Conservation (phyloP, 2,888 invertebrate species). For the Trachelus troglodyta region DNA sequence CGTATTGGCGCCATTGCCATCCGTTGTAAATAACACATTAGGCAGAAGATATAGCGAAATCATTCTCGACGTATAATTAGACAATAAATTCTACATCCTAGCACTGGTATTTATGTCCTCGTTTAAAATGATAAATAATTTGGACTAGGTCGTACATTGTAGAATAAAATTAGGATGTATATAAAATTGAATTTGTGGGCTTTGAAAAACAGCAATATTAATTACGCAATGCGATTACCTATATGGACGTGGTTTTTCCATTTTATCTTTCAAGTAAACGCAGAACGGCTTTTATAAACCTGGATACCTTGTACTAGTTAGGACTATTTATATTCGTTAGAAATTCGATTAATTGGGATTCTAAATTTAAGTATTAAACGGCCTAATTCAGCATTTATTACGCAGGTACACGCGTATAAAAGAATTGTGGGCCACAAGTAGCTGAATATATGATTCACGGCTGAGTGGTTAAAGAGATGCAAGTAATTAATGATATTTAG, state of each 20-base stretch:
- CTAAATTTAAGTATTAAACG: background rate
- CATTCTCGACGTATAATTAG: background rate
- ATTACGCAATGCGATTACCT: background rate
- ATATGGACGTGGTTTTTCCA: background rate
- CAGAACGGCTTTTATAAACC: background rate
- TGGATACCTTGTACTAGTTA: background rate
- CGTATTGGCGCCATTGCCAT: background rate
- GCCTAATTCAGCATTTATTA: too few relatives aligned
- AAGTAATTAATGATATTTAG: too few relatives aligned
- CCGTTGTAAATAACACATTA: background rate
- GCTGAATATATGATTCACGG: too few relatives aligned
- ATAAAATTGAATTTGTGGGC: background rate
- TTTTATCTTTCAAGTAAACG: background rate
- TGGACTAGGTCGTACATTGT: background rate
- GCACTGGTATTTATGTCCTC: too few relatives aligned
- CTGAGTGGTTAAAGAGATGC: background rate
- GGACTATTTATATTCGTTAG: background rate
- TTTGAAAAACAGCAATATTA: background rate
- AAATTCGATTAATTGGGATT: background rate
- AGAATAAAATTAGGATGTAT: too few relatives aligned
- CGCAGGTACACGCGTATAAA: too few relatives aligned
- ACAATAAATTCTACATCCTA: background rate
- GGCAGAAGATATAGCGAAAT: background rate
- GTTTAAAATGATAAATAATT: background rate
- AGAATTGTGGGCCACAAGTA: too few relatives aligned